Evolutionary conservation across 23 tunicate genomes (phyloP), one percentile per base, ranked within the genome.

Genomic region (Clavelina lepadiformis): DNA sequence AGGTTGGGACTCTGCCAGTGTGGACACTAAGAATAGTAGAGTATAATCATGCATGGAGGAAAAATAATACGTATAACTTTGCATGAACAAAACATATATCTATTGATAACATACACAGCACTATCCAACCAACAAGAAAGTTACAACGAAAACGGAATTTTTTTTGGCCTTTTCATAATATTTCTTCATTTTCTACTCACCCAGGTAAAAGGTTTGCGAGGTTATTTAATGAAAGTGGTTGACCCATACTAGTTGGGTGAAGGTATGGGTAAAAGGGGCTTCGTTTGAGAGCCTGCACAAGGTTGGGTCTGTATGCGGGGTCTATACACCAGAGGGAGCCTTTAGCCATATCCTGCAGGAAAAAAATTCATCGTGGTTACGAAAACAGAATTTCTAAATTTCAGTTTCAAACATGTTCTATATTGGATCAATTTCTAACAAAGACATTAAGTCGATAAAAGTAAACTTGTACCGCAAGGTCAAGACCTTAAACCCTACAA

Each of bases 241-340:
- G 83, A 6, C 80, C 83, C 5, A 75, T 58, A 32, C 91, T 83
- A 5, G 64, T 68, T 38, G 97, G 88, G 36, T 89, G 86, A 58
- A 89, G 68, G 45, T 81, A 89, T 1, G 97, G 97, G 31, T 89
- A 89, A 47, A 65, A 89, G 0, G 97, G 97, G 38, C 85, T 81
- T 69, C 97, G 58, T 69, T 89, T 89, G 31, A 89, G 57, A 28
- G 89, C 83, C 76, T 81, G 89, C 13, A 89, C 86, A 56, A 89
- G 47, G 57, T 89, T 89, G 35, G 88, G 84, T 50, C 97, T 63
- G 75, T 89, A 89, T 3, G 97, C 97, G 19, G 97, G 97, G 62
- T 89, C 88, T 31, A 89, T 89, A 58, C 97, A 89, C 97, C 97
- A 89, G 8, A 89, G 64, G 18, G 97, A 77, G 0, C 97, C 97